A percentile compares a stretch with the other conserved stretches of the same genome.
Evolutionary conservation across 1,140 invertebrate genomes (phyloP).

Genomic region (Drosophila rhopaloa): DNA sequence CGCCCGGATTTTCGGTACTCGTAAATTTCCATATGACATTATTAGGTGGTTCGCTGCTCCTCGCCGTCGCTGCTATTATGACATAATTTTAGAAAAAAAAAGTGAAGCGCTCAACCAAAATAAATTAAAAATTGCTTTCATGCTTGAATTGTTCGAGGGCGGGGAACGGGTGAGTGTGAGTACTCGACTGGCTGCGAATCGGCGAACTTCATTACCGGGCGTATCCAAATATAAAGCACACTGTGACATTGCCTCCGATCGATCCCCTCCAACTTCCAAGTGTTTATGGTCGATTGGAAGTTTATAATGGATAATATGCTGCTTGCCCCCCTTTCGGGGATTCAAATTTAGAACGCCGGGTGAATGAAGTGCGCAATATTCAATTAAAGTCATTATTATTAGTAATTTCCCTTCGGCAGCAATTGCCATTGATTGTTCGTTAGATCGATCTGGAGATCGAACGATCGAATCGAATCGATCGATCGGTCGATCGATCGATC

Average conservation of each 20-base stretch:
- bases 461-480: conserved; percentile 36
- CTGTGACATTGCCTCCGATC: conserved; percentile 49
- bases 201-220: conserved; percentile 55
- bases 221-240: conserved; percentile 67
- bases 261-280: conserved; percentile 54
- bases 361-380: conserved; percentile 84
- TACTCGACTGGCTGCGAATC: conserved; percentile 38
- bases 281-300: conserved; percentile 83
- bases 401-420: conserved; percentile 73
- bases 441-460: conserved; percentile 40
- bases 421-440: conserved; percentile 56
- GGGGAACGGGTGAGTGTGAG: conserved; percentile 1
- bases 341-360: conserved; percentile 61
- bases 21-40: conserved; percentile 76
- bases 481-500: conserved; percentile 33
- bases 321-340: conserved; percentile 19
- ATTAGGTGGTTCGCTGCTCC: conserved; percentile 73
- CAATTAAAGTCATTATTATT: conserved; percentile 83
- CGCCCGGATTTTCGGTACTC: conserved; percentile 50
- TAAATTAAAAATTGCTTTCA: conserved; percentile 84
- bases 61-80: conserved; percentile 66
- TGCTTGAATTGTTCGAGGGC: conserved; percentile 67
- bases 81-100: conserved; percentile 83
- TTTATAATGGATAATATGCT: conserved; percentile 75
- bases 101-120: conserved; percentile 79